Percentiles rank a stretch among this genome's conserved stretches.
Conservation (phyloP, 2,888 invertebrate species). For the Boloria euphrosyne region DNA sequence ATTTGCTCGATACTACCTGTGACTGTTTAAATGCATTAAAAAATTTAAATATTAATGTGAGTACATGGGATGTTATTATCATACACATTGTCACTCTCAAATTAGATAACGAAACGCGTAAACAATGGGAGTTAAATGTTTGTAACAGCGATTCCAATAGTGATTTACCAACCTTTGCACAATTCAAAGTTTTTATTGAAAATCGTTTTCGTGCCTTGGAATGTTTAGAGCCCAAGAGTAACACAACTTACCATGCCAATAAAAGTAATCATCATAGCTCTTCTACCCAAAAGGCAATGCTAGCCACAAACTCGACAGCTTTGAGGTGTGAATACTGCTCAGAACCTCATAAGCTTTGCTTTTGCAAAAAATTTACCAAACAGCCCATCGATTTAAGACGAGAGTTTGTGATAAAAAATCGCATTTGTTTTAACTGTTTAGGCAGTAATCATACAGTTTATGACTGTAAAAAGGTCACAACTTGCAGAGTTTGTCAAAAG, state of each 20-base stretch:
- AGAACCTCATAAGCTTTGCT: too few species aligned
- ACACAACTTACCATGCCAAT: too few species aligned
- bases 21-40: constrained; percentile 22
- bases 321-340: too few species aligned
- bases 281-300: too few species aligned
- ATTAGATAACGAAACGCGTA: constrained; percentile 24
- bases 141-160: background rate
- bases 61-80: constrained; percentile 27
- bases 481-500: constrained; percentile 21
- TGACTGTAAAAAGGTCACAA: constrained; percentile 30
- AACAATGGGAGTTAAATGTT: constrained; percentile 25
- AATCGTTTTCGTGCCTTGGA: too few species aligned
- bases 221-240: too few species aligned
- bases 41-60: constrained; percentile 13
- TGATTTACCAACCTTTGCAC: too few species aligned
- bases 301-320: too few species aligned
- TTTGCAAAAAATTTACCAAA: too few species aligned
- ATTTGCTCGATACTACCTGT: constrained; percentile 21
- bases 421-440: constrained; percentile 40
- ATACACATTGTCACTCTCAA: constrained; percentile 20
- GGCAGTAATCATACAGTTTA: constrained; percentile 24
- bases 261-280: too few species aligned
- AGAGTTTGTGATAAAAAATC: constrained; percentile 26
- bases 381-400: background rate
- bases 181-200: too few species aligned